Base-by-base conservation (phyloP, 2,113 vertebrate genomes). In the Candoia aspera region DNA sequence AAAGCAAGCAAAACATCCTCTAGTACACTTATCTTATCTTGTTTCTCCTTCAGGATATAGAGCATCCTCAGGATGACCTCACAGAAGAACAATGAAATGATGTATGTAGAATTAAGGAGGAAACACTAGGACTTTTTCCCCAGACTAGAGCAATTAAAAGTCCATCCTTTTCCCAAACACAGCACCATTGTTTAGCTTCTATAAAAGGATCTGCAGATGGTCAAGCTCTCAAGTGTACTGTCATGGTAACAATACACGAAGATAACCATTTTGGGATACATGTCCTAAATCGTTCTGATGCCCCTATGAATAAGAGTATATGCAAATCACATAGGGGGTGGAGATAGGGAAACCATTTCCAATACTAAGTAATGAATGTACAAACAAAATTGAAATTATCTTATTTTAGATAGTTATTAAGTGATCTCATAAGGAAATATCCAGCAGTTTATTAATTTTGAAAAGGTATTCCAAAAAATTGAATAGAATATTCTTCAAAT, bases 31-130 rank as follows among this genome's bases (percentile, higher is more conserved):
- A 88, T 62, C 85, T 94, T 92, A 86, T 88, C 92, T 73, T 91
- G 6, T 58, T 64, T 87, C 94, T 94, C 93, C 93, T 94, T 94
- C 90, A 95, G 95, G 93, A 95, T 94, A 92, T 92, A 79, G 37
- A 42, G 17, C 87, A 86, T 88, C 94, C 92, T 55, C 90, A 46
- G 59, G 54, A 10, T 60, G 4, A 89, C 92, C 92, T 96, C 95
- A 94, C 68, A 90, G 83, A 93, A 95, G 87, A 96, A 97, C 94
- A 96, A 97, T 95, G 88, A 90, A 93, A 92, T 86, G 46, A 92
- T 95, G 90, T 91, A 84, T 84, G 90, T 92, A 10, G 12, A 93
- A 11, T 84, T 91, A 79, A 93, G 95, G 90, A 96, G 96, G 96
- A 97, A 95, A 93, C 94, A 90, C 17, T 84, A 92, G 89, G 95